A percentile compares a stretch with the other conserved stretches of the same genome.
Conservation (phyloP, 2,113 vertebrate species). For the Nyctereutes procyonoides region DNA sequence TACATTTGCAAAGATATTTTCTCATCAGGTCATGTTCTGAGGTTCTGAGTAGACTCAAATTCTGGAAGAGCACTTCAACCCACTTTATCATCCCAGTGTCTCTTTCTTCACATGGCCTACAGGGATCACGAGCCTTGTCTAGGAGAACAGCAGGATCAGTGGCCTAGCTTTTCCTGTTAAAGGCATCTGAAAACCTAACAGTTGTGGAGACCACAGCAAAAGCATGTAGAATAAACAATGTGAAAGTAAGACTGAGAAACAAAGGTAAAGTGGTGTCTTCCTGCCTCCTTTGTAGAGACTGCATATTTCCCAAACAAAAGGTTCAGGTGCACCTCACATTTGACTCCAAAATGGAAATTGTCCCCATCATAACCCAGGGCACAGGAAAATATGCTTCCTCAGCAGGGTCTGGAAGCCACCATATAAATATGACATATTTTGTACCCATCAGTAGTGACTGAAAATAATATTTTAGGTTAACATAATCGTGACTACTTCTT, state of each 20-base stretch:
- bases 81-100: not conserved
- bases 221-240: not conserved
- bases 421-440: not conserved
- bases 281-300: not conserved
- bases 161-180: not conserved
- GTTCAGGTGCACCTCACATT: no score
- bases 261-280: not conserved
- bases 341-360: not conserved
- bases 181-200: not conserved
- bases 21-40: not conserved
- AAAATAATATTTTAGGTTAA: constrained; percentile 9
- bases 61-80: not conserved
- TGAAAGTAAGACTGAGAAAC: not conserved
- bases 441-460: not conserved
- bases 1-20: not conserved
- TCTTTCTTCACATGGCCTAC: not conserved
- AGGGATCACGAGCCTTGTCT: not conserved
- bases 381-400: not conserved
- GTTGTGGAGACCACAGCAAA: not conserved
- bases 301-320: not conserved
- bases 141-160: not conserved
- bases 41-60: not conserved
- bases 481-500: not conserved
- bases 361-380: not conserved
- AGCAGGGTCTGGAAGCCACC: not conserved